Evolutionary conservation across 64 coral and sea anemone genomes (phyloP).

Genomic region (Pocillopora verrucosa): DNA sequence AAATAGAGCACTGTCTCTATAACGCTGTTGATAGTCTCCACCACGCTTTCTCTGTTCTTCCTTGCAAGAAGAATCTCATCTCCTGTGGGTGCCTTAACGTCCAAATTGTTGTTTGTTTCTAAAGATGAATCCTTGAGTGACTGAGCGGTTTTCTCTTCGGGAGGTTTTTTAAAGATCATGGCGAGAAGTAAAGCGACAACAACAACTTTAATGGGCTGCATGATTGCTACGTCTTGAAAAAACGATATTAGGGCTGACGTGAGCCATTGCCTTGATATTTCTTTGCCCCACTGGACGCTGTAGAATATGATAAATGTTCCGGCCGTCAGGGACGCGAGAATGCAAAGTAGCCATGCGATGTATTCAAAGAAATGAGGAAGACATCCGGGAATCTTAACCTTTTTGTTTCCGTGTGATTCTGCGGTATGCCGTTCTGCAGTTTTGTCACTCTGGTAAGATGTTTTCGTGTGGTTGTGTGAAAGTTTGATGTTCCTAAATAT

Average conservation of each 20-base stretch:
- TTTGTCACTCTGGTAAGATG: background rate
- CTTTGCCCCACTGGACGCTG: slow-evolving; percentile 81
- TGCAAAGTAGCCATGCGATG: slow-evolving; percentile 72
- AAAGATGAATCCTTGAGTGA: slow-evolving; percentile 36
- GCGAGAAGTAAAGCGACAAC: slow-evolving; percentile 66
- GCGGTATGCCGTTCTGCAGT: background rate
- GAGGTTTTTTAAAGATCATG: slow-evolving; percentile 79
- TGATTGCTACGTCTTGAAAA: slow-evolving; percentile 79
- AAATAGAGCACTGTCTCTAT: slow-evolving; percentile 65
- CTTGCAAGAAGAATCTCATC: slow-evolving; percentile 59
- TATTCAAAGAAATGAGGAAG: slow-evolving; percentile 85
- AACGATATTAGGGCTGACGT: slow-evolving; percentile 75
- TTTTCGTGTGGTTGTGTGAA: background rate
- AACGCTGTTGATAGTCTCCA: slow-evolving; percentile 57
- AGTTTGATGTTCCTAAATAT: slow-evolving; percentile 65
- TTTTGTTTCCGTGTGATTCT: background rate
- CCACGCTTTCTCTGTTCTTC: slow-evolving; percentile 45
- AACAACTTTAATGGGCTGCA: slow-evolving; percentile 82
- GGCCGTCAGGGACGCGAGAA: slow-evolving; percentile 51
- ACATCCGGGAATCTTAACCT: slow-evolving; percentile 41
- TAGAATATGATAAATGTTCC: slow-evolving; percentile 72
- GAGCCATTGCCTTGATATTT: slow-evolving; percentile 83
- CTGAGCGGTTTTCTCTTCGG: slow-evolving; percentile 70
- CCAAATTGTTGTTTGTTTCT: slow-evolving; percentile 54
- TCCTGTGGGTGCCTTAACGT: slow-evolving; percentile 63